Evolutionary conservation across 1,140 invertebrate genomes (phyloP), one percentile per base, ranked within the genome.

Genomic region (Ceratina japonica): DNA sequence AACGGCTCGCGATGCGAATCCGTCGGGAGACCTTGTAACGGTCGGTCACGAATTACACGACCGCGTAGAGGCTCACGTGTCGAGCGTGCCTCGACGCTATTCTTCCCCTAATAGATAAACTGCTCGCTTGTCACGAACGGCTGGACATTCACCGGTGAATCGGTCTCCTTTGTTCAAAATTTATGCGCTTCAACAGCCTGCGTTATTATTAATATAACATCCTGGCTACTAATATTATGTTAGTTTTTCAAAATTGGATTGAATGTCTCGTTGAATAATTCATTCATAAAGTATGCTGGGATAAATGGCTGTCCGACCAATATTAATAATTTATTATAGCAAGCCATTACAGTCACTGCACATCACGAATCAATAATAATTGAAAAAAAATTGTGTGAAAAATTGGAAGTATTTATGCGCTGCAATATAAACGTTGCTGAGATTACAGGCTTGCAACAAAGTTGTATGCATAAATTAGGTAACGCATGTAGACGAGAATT

Each of bases 11-110:
- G 73, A 75, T 84, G 49, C 74, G n/a, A 77, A 75, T 51, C 73
- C 59, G 82, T 66, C 79, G 56, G 22, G 58, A 80, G 84, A 75
- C 81, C 84, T 86, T 86, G 84, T 86, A 86, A 86, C 84, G 85
- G 85, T 86, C 75, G 73, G 79, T 83, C 84, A 86, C 79, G 75
- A 74, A 84, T 86, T 74, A 72, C 73, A 62, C 65, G 80, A 59
- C 72, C 80, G 51, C 63, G 62, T 81, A 64, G 66, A 81, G 59
- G 73, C 66, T 51, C 75, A 58, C 49, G 44, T 74, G 54, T 51
- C 27, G 13, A 10, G 3, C 44, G 24, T 63, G 72, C 27, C 12
- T 27, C 31, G 31, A 44, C 52, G 13, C 3, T n/a, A n/a, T 16
- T 49, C 13, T 3, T 27, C 16, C 18, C 18, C 24, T 22, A 27